A percentile compares a stretch with the other conserved stretches of the same genome.
These are phyloP conservation scores for Botrylloides violaceus DNA, from an alignment of 23 tunicate genomes.

Conservation along the genomic window DNA sequence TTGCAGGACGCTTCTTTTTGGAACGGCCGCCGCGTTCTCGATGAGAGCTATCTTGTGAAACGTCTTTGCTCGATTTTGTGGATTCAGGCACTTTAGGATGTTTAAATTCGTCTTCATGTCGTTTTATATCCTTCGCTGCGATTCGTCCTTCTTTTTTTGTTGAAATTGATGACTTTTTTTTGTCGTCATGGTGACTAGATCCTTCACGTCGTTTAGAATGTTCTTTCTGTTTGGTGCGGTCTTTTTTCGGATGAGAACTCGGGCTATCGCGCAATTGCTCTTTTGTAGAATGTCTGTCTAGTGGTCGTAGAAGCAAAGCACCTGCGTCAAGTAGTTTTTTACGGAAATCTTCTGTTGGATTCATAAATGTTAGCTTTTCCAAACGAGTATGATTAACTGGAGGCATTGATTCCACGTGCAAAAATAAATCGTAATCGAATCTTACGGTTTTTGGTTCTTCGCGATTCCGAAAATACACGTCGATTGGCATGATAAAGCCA, in stretches of 20 bases:
- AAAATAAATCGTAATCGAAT: slow-evolving; percentile 67
- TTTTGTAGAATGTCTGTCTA: background rate
- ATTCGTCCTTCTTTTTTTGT: slow-evolving; percentile 16
- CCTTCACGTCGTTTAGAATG: slow-evolving; percentile 16
- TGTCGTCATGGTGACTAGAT: slow-evolving; percentile 5
- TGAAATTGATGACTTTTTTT: background rate
- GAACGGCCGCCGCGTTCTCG: slow-evolving; percentile 13
- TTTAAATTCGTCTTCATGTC: slow-evolving; percentile 15
- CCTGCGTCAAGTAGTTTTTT: slow-evolving; percentile 63
- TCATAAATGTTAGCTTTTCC: slow-evolving; percentile 77
- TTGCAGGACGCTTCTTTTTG: background rate
- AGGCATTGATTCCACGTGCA: slow-evolving; percentile 80
- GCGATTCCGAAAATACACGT: slow-evolving; percentile 76
- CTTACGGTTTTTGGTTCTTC: slow-evolving; percentile 72
- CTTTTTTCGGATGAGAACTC: slow-evolving; percentile 10
- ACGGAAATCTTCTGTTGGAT: slow-evolving; percentile 78
- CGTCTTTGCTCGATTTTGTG: background rate
- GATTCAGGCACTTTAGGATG: slow-evolving; percentile 2
- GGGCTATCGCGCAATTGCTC: background rate
- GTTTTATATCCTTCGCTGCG: slow-evolving; percentile 19
- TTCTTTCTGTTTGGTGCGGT: background rate
- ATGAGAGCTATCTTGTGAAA: background rate
- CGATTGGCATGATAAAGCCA: slow-evolving; percentile 72
- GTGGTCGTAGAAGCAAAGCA: background rate
- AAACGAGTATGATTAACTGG: slow-evolving; percentile 85